Conservation (phyloP, 2,888 invertebrate genomes). For the Sarcophaga carnaria region DNA sequence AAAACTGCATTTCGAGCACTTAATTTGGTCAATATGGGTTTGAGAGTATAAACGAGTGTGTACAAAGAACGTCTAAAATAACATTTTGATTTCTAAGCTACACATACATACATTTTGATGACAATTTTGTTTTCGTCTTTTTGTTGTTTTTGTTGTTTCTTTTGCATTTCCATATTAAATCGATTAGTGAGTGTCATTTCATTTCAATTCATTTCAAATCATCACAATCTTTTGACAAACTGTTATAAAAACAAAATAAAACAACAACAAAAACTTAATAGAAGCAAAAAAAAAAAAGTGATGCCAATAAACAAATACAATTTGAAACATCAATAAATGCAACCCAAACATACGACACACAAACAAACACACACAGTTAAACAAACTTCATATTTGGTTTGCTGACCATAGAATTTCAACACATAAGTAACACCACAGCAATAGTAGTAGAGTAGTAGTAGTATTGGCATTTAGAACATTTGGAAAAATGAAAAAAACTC, state of each 20-base stretch:
- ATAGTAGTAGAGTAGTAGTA: slow-evolving; percentile 17
- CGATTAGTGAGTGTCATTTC: slow-evolving; percentile 42
- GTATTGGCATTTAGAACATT: background rate
- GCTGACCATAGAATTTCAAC: background rate
- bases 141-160: no score
- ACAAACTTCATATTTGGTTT: slow-evolving; percentile 46
- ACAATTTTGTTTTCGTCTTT: no score
- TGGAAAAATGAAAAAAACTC: slow-evolving; percentile 12
- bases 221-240: slow-evolving; percentile 44
- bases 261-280: background rate
- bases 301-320: slow-evolving; percentile 49
- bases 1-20: no score
- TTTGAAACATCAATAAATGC: slow-evolving; percentile 53
- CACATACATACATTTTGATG: no score
- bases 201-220: background rate
- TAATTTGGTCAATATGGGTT: no score
- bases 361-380: background rate
- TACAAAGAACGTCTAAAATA: background rate
- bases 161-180: slow-evolving; percentile 1
- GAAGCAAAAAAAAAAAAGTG: slow-evolving; percentile 4
- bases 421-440: slow-evolving; percentile 30
- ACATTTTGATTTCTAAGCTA: background rate
- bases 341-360: background rate
- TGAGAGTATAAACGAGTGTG: no score
- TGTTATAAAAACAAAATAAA: background rate